Percentiles rank a stretch among this genome's conserved stretches.
Conservation (phyloP, 2,888 invertebrate species). For the Ecliptopera silaceata region DNA sequence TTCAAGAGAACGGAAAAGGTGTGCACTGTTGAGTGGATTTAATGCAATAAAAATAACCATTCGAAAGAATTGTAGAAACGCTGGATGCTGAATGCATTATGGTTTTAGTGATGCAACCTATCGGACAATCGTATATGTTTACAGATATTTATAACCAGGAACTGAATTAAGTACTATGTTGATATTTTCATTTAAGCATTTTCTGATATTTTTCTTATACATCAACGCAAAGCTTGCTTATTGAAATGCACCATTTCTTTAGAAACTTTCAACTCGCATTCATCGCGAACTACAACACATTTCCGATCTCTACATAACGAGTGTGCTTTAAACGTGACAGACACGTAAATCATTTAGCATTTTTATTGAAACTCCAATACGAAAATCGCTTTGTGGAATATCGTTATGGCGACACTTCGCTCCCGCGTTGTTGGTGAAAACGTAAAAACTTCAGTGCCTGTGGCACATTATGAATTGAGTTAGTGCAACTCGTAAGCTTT, state of each 20-base stretch:
- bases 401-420: constrained; percentile 27
- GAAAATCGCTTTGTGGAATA: constrained; percentile 29
- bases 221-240: constrained; percentile 13
- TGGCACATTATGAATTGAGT: constrained; percentile 73
- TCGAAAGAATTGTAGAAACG: constrained; percentile 55
- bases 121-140: too few species aligned
- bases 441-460: constrained; percentile 60
- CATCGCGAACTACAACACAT: constrained; percentile 19
- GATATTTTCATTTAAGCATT: background rate
- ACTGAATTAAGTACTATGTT: background rate
- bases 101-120: constrained; percentile 40
- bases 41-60: constrained; percentile 58
- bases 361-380: constrained; percentile 30
- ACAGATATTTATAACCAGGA: too few species aligned
- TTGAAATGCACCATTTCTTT: constrained; percentile 11
- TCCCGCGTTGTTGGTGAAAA: constrained; percentile 48
- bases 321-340: constrained; percentile 32
- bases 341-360: constrained; percentile 32
- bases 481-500: constrained; percentile 63
- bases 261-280: constrained; percentile 4
- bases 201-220: background rate
- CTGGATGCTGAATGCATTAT: constrained; percentile 53
- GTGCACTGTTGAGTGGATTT: constrained; percentile 53
- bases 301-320: constrained; percentile 18
- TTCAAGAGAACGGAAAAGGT: constrained; percentile 51